Evolutionary conservation across 2,113 vertebrate genomes (phyloP), one percentile per base, ranked within the genome.

Genomic region (Rhea pennata): DNA sequence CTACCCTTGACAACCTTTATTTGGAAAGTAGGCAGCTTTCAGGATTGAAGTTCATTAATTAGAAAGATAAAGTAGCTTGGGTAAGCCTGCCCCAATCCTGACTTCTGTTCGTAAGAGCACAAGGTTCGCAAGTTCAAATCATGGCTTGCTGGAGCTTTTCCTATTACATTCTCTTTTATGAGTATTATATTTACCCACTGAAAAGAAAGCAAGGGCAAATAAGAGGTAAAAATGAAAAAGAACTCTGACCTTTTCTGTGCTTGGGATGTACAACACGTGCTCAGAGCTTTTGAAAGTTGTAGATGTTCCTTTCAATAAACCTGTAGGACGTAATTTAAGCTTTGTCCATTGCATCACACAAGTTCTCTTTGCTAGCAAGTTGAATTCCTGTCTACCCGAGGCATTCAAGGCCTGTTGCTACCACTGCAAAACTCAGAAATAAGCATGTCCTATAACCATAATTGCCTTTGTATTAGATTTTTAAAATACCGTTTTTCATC

Each of bases 211-310:
- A 50, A 33, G 42, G 54, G 46, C 42, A 89, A 89, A 90, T 78
- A 48, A 71, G 70, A 86, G 79, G 62, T 79, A 80, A 81, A 83
- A 93, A 84, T 76, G 54, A 75, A 75, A 91, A 51, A 70, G 77
- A 74, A 75, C 13, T 79, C 82, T 87, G 87, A 90, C 91, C 91
- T 96, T 90, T 94, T 84, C 77, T 76, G 6, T 87, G 69, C 56
- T 80, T 44, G 87, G 86, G 74, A 44, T 73, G 85, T 76, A 85
- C 5, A 65, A 87, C 50, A 87, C 81, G 24, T 58, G 48, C 86
- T 85, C 51, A 36, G 74, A 61, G 51, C 39, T 94, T 92, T 44
- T 87, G 83, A 87, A 94, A 87, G 75, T 85, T 88, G 80, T 19
- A 76, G 90, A 48, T 56, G 15, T 87, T 80, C 76, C 51, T 95